A percentile compares a stretch with the other conserved stretches of the same genome.
Conservation (phyloP, 2,888 invertebrate genomes). For the Pristionchus mayeri region DNA sequence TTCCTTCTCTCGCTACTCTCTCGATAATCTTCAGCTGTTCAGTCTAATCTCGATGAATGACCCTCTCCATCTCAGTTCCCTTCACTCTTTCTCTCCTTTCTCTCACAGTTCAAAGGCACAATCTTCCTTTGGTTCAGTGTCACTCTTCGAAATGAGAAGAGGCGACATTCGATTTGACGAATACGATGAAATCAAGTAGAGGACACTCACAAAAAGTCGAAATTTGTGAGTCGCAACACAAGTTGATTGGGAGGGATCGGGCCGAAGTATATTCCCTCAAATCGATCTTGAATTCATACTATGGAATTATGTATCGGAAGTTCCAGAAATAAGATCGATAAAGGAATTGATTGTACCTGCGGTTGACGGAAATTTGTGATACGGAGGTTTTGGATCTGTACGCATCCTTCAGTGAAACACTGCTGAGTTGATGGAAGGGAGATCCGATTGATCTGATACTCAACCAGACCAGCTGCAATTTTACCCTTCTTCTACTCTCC, state of each 20-base stretch:
- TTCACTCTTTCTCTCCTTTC: not conserved
- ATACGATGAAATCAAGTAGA: not conserved
- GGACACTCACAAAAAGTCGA: slow-evolving; percentile 67
- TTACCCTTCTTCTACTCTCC: not conserved
- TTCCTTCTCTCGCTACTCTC: slow-evolving; percentile 23
- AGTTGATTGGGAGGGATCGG: slow-evolving; percentile 67
- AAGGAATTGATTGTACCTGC: not conserved
- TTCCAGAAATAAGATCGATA: not conserved
- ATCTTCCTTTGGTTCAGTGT: not conserved
- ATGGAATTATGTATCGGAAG: not conserved
- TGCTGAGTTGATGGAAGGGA: slow-evolving; percentile 71
- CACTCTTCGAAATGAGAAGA: slow-evolving; percentile 16
- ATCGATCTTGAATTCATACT: not conserved
- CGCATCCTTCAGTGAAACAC: slow-evolving; percentile 75
- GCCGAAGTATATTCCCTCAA: slow-evolving; percentile 59
- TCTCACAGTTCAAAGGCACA: slow-evolving; percentile 29
- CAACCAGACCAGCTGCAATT: slow-evolving; percentile 70
- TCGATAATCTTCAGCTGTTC: not conserved
- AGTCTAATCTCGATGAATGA: slow-evolving; percentile 22
- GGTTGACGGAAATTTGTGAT: slow-evolving; percentile 46
- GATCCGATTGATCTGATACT: slow-evolving; percentile 70
- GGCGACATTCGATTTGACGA: not conserved
- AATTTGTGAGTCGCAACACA: slow-evolving; percentile 65
- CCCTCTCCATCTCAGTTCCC: not conserved
- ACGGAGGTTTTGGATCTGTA: slow-evolving; percentile 60